phyloP scores from a whole-genome alignment of 2,797 vertebrate genomes.

The Lagodon rhomboides region DNA sequence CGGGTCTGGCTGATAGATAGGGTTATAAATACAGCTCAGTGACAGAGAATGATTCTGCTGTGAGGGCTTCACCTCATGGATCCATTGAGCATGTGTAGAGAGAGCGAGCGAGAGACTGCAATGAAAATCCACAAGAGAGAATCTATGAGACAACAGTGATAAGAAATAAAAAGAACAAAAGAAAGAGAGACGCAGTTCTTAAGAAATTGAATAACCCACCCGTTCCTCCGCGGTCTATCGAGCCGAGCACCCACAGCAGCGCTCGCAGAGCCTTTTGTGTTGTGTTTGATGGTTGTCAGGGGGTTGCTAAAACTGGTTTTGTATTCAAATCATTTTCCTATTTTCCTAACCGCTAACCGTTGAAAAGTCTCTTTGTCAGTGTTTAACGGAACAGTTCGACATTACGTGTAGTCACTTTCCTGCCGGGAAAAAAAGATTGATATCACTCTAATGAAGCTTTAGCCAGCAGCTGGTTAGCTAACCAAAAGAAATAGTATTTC shows the following conservation, averaged over 20 bases:
- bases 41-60: slow-evolving; percentile 75
- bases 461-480: neutral
- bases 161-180: slow-evolving; percentile 48
- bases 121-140: slow-evolving; percentile 44
- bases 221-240: slow-evolving; percentile 2
- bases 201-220: slow-evolving; percentile 28
- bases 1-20: slow-evolving; percentile 73
- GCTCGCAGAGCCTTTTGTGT: slow-evolving; percentile 35
- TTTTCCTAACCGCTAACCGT: neutral
- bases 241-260: slow-evolving; percentile 30
- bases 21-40: slow-evolving; percentile 78
- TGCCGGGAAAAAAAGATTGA: neutral
- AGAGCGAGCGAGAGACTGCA: neutral
- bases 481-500: neutral
- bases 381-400: neutral
- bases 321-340: neutral
- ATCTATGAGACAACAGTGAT: slow-evolving; percentile 31
- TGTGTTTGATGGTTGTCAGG: slow-evolving; percentile 15
- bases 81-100: slow-evolving; percentile 24
- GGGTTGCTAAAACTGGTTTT: slow-evolving; percentile 28
- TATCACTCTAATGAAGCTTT: neutral
- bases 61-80: slow-evolving; percentile 67
- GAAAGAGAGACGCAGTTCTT: slow-evolving; percentile 30
- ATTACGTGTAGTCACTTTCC: neutral
- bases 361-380: neutral